phyloP scores from a whole-genome alignment of 2,888 invertebrate species.

The Drosophila nigritarsus region DNA sequence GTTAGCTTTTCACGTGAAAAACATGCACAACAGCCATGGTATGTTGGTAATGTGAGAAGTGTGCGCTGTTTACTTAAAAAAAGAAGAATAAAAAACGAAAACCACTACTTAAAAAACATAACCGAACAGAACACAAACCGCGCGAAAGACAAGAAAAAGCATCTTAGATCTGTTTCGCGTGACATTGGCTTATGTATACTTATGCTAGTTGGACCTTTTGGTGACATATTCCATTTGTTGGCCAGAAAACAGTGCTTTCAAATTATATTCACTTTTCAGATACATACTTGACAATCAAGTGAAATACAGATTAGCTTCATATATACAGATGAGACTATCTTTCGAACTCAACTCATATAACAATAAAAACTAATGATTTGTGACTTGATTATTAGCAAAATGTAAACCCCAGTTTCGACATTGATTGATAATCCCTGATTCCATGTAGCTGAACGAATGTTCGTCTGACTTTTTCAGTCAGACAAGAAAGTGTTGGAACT shows the following conservation, averaged over 20 bases:
- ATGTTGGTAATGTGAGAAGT: conserved; percentile 64
- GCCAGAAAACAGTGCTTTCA: conserved; percentile 3
- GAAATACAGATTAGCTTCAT: background rate
- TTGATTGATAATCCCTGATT: conserved; percentile 3
- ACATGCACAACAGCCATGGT: conserved; percentile 37
- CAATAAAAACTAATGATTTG: background rate
- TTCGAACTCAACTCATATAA: background rate
- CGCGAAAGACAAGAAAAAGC: conserved; percentile 12
- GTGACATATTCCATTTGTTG: conserved; percentile 5
- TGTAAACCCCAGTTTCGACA: background rate
- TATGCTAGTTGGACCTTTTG: background rate
- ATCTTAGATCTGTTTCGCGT: conserved; percentile 22
- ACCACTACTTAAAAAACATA: conserved; percentile 4
- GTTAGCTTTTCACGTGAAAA: conserved; percentile 66
- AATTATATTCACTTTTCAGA: conserved; percentile 1
- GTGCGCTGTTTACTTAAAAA: conserved; percentile 43
- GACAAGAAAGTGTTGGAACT: conserved; percentile 5
- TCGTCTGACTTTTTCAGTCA: background rate
- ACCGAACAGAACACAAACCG: conserved; percentile 4
- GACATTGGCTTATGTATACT: conserved; percentile 13
- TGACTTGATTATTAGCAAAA: background rate
- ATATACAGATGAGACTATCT: background rate
- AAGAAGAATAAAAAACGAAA: background rate
- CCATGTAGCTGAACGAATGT: background rate
- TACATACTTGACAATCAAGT: background rate